These are phyloP conservation scores for Aphelenchoides fujianensis DNA, from an alignment of 1,140 invertebrate genomes.

Conservation along the genomic window DNA sequence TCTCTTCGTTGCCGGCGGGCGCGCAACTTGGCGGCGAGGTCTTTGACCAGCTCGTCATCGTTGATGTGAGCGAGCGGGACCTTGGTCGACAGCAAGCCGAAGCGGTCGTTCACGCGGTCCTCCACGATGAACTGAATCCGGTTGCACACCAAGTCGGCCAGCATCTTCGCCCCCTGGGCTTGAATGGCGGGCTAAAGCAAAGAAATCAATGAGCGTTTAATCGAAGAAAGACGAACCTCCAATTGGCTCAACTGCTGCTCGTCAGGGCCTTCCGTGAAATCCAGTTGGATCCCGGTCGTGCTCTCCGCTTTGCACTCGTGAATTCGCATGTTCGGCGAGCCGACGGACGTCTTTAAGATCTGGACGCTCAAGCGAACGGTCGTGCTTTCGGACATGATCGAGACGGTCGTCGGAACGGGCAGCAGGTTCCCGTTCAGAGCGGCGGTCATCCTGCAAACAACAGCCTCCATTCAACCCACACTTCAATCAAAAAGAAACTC, in stretches of 20 bases:
- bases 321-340: conserved; percentile 29
- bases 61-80: conserved; percentile 39
- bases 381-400: conserved; percentile 15
- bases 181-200: conserved; percentile 23
- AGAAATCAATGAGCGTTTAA: conserved; percentile 12
- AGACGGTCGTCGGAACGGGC: too few species aligned
- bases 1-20: conserved; percentile 24
- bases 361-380: conserved; percentile 11
- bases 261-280: neutral
- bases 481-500: too few species aligned
- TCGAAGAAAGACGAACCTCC: neutral
- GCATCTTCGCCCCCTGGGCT: conserved; percentile 21
- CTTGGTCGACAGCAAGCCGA: conserved; percentile 44
- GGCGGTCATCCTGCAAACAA: too few species aligned
- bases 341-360: neutral
- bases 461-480: too few species aligned
- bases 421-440: too few species aligned
- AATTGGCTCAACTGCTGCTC: neutral
- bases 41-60: conserved; percentile 40
- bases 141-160: conserved; percentile 38
- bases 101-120: conserved; percentile 49
- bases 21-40: conserved; percentile 31
- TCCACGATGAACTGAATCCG: conserved; percentile 42
- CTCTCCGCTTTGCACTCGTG: conserved; percentile 12
- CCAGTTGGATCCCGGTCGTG: neutral